Evolutionary conservation across 30 jellyfish, hydroid and myxozoan species (phyloP), one percentile per base, ranked within the genome.

Genomic region (Hydra vulgaris): DNA sequence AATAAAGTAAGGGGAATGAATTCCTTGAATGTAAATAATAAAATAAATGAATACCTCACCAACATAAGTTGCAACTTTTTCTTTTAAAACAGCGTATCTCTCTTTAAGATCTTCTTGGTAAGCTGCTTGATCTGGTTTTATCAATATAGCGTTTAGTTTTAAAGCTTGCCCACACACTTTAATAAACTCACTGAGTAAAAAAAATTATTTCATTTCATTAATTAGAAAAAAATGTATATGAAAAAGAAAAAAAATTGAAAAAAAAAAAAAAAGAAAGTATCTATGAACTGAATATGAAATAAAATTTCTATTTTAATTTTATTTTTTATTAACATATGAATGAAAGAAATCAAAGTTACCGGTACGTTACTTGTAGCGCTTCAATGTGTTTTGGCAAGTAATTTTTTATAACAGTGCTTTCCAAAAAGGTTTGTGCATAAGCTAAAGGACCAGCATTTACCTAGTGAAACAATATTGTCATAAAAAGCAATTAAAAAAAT

Each of bases 371-470:
- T 70, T 87, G 95, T 54, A 90, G 83, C 0, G 95, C 91, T 72
- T 90, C 97, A 66, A 90, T 82, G 66, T 90, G 96, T 71, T 90
- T 90, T 23, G 92, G 86, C 21, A 89, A 84, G 81, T 85, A 90
- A 67, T 86, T 92, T 78, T 86, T 90, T 0, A 82, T 80, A 5
- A 86, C 95, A 23, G 88, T 61, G 70, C 74, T 76, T 25, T 93
- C 89, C 69, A 92, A 71, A 72, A 94, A 94, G 61, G 99, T 88
- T 12, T 85, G 83, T 27, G 99, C 99, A 71, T 94, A 94, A 4
- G 99, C 96, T 79, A 94, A 53, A 7, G 99, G 99, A 26, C 99
- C 99, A 74, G 99, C 99, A 79, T 94, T 94, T 23, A 94, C 98
- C 98, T 91, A 73, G 20, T 20, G 53, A 26, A 73, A 73, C 56